Evolutionary conservation across 2,113 vertebrate genomes (phyloP).

Genomic region (Cheirogaleus medius): DNA sequence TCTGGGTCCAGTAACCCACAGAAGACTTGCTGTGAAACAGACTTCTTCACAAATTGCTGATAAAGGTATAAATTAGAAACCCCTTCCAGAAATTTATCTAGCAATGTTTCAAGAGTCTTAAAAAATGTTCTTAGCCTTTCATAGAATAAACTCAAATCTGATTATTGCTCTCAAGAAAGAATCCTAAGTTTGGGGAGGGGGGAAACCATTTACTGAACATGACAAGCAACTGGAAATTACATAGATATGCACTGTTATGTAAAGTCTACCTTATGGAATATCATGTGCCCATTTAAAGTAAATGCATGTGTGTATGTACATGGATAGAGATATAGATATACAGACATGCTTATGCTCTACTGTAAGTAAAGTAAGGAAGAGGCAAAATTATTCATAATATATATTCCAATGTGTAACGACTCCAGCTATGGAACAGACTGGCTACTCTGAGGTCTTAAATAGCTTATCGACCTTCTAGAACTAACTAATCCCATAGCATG

Average conservation of each 20-base stretch:
- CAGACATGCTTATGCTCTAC: too few relatives aligned
- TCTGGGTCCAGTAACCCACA: neutral
- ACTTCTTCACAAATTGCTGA: neutral
- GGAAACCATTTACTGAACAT: neutral
- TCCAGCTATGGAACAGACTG: neutral
- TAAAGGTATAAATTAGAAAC: neutral
- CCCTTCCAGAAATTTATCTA: neutral
- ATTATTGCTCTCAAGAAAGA: neutral
- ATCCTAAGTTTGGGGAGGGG: neutral
- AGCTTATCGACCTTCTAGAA: neutral
- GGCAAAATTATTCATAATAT: neutral
- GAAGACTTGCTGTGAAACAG: neutral
- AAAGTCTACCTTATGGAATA: neutral
- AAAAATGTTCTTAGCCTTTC: neutral
- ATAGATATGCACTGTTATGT: neutral
- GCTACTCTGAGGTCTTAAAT: neutral
- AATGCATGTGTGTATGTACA: too few relatives aligned
- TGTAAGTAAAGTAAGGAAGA: neutral
- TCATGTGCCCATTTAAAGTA: neutral
- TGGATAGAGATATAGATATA: too few relatives aligned
- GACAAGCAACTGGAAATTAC: neutral
- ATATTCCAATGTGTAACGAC: neutral
- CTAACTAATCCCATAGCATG: neutral
- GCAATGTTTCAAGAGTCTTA: neutral
- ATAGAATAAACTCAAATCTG: neutral